Evolutionary conservation across 2,888 invertebrate species (phyloP).

Genomic region (Caenorhabditis angaria): DNA sequence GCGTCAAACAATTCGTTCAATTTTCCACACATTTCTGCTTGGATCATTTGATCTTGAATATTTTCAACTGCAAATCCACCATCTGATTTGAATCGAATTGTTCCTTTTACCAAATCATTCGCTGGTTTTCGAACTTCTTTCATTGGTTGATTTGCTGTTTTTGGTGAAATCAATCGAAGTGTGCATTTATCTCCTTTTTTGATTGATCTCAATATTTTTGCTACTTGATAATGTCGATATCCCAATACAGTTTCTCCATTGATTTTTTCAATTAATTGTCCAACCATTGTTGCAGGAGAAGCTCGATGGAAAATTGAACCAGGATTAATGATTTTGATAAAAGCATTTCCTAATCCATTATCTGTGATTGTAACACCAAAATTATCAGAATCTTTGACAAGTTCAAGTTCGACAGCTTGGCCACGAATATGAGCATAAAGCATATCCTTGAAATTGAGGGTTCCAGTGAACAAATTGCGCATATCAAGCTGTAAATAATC

Average conservation of each 20-base stretch:
- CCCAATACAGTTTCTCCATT: conserved; percentile 85
- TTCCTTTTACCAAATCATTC: conserved; percentile 78
- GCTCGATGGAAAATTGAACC: conserved; percentile 83
- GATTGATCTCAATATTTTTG: conserved; percentile 90
- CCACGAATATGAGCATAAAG: conserved; percentile 90
- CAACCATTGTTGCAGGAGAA: conserved; percentile 77
- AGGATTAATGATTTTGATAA: conserved; percentile 95
- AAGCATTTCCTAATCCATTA: conserved; percentile 95
- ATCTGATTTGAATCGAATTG: conserved; percentile 89
- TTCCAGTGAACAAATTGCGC: conserved; percentile 91
- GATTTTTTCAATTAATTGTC: conserved; percentile 59
- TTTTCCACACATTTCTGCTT: conserved; percentile 79
- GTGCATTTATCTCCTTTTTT: conserved; percentile 80
- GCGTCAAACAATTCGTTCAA: conserved; percentile 90
- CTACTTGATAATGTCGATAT: conserved; percentile 94
- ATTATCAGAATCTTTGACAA: conserved; percentile 86
- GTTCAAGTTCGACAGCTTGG: conserved; percentile 91
- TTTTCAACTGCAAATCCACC: conserved; percentile 89
- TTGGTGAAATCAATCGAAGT: conserved; percentile 89
- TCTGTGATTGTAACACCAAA: conserved; percentile 96
- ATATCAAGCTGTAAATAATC: conserved; percentile 79
- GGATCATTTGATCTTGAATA: conserved; percentile 49
- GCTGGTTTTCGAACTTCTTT: conserved; percentile 13
- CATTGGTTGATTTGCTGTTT: conserved; percentile 77
- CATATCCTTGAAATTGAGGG: conserved; percentile 96